Conservation (phyloP, 2,888 invertebrate genomes). For the Gerris lacustris region DNA sequence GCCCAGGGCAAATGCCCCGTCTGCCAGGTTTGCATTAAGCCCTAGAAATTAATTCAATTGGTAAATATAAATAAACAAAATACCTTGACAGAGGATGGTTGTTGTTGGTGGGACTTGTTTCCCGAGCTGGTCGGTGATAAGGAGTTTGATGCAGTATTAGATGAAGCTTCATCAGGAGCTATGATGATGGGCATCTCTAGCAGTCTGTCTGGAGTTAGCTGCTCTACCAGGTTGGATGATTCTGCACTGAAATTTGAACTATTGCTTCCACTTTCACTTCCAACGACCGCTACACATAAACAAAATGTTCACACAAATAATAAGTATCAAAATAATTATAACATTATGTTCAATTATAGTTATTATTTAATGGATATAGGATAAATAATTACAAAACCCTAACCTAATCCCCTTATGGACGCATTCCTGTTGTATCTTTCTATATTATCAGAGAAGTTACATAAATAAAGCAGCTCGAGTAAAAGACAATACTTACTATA, state of each 20-base stretch:
- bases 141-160: not conserved
- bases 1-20: too few relatives aligned
- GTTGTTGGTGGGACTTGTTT: not conserved
- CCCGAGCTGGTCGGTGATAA: too few relatives aligned
- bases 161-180: constrained; percentile 28
- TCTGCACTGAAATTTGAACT: constrained; percentile 6
- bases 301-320: constrained; percentile 7
- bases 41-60: too few relatives aligned
- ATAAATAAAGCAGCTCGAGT: too few relatives aligned
- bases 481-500: too few relatives aligned
- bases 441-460: too few relatives aligned
- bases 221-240: constrained; percentile 22
- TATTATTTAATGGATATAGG: too few relatives aligned
- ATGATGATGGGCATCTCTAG: constrained; percentile 34
- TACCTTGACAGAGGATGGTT: not conserved
- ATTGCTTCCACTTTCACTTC: constrained; percentile 15
- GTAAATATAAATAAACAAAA: not conserved
- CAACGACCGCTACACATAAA: not conserved
- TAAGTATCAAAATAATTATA: constrained; percentile 3
- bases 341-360: not conserved
- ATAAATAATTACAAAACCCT: too few relatives aligned
- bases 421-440: too few relatives aligned
- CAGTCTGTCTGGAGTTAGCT: constrained; percentile 32
- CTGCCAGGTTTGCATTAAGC: too few relatives aligned
- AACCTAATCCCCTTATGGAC: too few relatives aligned